Evolutionary conservation across 2,888 invertebrate species (phyloP), one percentile per base, ranked within the genome.

Genomic region (Dascillus cervinus): DNA sequence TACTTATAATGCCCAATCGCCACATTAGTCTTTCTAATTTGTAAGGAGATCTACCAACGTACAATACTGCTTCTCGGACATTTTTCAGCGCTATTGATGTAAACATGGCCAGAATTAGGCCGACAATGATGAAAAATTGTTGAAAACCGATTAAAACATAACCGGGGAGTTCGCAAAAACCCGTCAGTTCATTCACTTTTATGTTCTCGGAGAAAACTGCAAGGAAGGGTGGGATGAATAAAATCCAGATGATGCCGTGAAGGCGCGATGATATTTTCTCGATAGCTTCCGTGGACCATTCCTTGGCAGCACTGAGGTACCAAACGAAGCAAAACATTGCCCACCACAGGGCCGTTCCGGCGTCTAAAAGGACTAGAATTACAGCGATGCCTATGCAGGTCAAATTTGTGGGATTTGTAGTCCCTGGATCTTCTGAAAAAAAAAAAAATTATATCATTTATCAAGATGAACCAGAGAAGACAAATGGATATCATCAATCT

Each of bases 251-350:
- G 1, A 80, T 76, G 2, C 86, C 78, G 64, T 92, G 92, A 44
- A 91, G 79, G 52, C 89, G 82, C 10, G 85, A 81, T 0, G 89
- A 82, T 13, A 88, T 82, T 26, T 84, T 79, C 62, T 89, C 89
- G 29, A 92, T 74, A 2, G 90, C 89, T 64, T 92, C 92, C 34
- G 88, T 87, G 13, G 89, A 88, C 92, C 92, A 92, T 58, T 91
- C 89, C 58, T 89, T 83, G 23, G 87, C 85, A 0, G 91, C 89
- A 3, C 89, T 86, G 26, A 92, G 71, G 56, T 88, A 86, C 85
- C 91, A 92, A 33, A 90, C 88, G 26, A 89, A 74, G 39, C 88
- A 84, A 29, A 92, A 77, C 48, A 89, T 80, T 2, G 87, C 77
- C 80, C 91, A 90, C 90, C 92, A 89, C 37, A 84, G 75, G 51